Conservation (phyloP, 30 jellyfish, hydroid and myxozoan species). For the Nemopilema nomurai region DNA sequence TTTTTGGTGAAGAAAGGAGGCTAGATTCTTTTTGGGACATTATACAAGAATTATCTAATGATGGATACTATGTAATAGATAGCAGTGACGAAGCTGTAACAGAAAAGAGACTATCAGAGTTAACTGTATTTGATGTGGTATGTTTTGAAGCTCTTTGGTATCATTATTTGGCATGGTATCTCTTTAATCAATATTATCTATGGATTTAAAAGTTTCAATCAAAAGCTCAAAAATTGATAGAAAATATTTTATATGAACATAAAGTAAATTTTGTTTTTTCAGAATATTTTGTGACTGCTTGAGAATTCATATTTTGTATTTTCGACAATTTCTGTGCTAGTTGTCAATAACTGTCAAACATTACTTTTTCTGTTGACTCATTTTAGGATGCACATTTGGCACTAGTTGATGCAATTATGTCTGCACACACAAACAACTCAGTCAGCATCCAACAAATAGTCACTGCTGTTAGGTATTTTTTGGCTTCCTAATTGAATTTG, state of each 20-base stretch:
- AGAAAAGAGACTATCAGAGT: conserved; percentile 58
- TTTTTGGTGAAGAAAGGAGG: conserved; percentile 18
- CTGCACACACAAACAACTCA: conserved; percentile 41
- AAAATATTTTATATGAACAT: too few species aligned
- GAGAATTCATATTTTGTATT: too few species aligned
- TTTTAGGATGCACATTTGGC: conserved; percentile 79
- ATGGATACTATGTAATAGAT: conserved; percentile 73
- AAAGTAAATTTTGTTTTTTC: too few species aligned
- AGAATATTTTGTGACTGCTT: too few species aligned
- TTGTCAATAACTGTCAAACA: too few species aligned
- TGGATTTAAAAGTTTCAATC: neutral
- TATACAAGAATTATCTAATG: conserved; percentile 61
- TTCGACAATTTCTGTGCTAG: too few species aligned
- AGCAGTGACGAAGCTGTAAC: conserved; percentile 79
- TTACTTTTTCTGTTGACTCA: too few species aligned
- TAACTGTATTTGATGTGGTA: conserved; percentile 57
- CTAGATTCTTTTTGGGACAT: conserved; percentile 61
- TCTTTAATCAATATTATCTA: neutral
- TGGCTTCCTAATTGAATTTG: neutral
- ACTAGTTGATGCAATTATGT: conserved; percentile 68
- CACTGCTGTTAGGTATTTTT: conserved; percentile 60
- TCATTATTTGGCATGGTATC: neutral
- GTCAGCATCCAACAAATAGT: conserved; percentile 61
- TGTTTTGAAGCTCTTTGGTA: neutral
- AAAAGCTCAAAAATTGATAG: neutral